Conservation (phyloP, 2,113 vertebrate species). For the Rhabdomys dilectus region DNA sequence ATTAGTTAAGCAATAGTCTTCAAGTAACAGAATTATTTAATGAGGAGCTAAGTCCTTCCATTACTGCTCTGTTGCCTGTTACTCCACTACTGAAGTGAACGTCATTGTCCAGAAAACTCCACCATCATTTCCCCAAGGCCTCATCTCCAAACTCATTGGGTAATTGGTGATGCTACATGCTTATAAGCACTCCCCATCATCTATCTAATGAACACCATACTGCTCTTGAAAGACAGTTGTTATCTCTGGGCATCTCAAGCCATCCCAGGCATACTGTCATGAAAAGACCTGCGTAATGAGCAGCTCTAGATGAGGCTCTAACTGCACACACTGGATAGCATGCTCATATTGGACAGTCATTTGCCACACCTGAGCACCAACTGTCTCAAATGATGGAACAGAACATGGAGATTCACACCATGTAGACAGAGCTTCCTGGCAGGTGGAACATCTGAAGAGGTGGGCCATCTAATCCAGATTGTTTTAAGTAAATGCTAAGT, state of each 20-base stretch:
- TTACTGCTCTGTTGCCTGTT: neutral
- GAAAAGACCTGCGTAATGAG: neutral
- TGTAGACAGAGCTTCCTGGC: neutral
- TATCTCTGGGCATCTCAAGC: neutral
- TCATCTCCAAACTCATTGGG: neutral
- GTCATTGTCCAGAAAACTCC: neutral
- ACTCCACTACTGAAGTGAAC: neutral
- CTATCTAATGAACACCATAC: neutral
- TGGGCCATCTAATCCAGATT: neutral
- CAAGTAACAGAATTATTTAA: neutral
- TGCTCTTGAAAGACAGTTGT: neutral
- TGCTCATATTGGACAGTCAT: neutral
- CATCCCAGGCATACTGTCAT: neutral
- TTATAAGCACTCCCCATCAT: neutral
- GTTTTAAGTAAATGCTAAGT: neutral
- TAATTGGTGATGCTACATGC: neutral
- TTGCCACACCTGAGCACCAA: neutral
- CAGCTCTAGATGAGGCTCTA: neutral
- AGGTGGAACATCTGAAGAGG: neutral
- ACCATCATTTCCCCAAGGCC: neutral
- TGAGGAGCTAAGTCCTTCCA: neutral
- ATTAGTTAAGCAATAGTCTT: neutral
- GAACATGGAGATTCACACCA: neutral
- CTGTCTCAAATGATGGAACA: neutral
- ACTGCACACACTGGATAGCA: neutral